Evolutionary conservation across 2,113 vertebrate genomes (phyloP).

Genomic region (Anas platyrhynchos): DNA sequence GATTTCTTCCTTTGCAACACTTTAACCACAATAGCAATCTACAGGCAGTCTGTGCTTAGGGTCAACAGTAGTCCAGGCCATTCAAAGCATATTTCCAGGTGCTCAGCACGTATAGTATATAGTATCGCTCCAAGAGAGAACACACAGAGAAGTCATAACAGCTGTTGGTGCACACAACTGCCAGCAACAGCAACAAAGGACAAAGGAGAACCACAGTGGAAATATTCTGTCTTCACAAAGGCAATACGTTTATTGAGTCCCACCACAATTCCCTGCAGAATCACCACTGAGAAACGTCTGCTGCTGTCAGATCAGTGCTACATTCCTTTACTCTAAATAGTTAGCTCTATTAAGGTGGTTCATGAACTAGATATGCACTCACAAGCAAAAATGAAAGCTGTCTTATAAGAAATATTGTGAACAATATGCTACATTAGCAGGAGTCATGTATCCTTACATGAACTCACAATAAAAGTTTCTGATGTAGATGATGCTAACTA

Average conservation of each 20-base stretch:
- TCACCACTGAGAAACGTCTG: background rate
- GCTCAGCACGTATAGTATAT: background rate
- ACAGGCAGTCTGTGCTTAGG: background rate
- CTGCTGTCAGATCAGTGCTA: background rate
- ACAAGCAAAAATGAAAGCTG: background rate
- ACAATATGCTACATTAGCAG: background rate
- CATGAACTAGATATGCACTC: background rate
- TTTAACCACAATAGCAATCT: background rate
- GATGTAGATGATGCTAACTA: background rate
- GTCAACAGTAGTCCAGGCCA: background rate
- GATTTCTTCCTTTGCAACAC: background rate
- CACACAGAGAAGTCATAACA: accelerated
- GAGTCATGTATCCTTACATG: background rate
- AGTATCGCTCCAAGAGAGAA: background rate
- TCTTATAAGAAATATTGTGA: background rate
- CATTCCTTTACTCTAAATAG: background rate
- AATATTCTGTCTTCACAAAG: background rate
- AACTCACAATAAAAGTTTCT: background rate
- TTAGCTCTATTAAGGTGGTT: background rate
- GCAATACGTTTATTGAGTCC: background rate
- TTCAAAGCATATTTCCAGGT: background rate
- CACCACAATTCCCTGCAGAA: background rate
- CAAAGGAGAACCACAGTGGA: background rate
- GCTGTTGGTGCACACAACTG: background rate
- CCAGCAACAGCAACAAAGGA: background rate